Evolutionary conservation across 2,113 vertebrate species (phyloP).

Genomic region (Amphilophus citrinellus): DNA sequence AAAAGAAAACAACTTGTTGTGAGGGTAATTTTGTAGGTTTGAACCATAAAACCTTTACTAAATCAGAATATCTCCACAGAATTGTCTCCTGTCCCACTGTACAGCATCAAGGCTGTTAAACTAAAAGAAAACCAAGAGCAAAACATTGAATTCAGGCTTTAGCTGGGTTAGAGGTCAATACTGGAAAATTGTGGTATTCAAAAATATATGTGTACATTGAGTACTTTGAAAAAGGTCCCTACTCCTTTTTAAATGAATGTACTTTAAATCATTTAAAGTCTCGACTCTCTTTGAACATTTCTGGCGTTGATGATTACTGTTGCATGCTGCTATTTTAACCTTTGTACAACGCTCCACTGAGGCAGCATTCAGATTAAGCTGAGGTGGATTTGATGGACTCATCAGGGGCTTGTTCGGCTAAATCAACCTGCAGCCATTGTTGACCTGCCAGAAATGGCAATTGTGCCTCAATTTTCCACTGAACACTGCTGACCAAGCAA

Average conservation of each 20-base stretch:
- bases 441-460: not conserved
- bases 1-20: no score
- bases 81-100: not conserved
- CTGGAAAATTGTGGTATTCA: not conserved
- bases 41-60: not conserved
- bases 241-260: not conserved
- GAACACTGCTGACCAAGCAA: not conserved
- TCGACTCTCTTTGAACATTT: not conserved
- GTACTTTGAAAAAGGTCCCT: not conserved
- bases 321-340: not conserved
- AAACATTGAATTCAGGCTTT: not conserved
- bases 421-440: slow-evolving; percentile 1
- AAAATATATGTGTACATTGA: not conserved
- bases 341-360: not conserved
- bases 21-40: not conserved
- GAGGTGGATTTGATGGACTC: not conserved
- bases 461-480: not conserved
- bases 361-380: not conserved
- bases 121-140: not conserved
- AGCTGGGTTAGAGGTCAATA: not conserved
- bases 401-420: not conserved
- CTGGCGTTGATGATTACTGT: not conserved
- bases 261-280: not conserved
- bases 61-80: not conserved
- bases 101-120: not conserved